Evolutionary conservation across 2,888 invertebrate genomes (phyloP).

Genomic region (Laothoe populi): DNA sequence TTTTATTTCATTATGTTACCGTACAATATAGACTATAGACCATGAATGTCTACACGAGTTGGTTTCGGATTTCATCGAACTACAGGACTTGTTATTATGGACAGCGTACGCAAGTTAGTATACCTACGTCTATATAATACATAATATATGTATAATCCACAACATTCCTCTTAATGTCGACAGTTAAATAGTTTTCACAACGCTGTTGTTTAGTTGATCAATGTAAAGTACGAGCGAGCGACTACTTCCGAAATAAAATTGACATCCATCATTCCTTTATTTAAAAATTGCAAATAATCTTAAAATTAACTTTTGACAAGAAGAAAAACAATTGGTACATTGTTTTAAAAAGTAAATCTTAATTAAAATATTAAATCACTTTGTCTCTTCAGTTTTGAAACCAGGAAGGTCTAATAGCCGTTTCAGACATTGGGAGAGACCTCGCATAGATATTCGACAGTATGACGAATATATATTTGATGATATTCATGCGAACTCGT

Average conservation of each 20-base stretch:
- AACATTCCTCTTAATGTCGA: constrained; percentile 12
- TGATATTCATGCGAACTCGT: too few relatives aligned
- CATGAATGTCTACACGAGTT: constrained; percentile 40
- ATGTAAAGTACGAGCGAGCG: constrained; percentile 15
- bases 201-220: neutral
- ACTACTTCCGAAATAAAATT: neutral
- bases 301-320: too few relatives aligned
- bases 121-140: constrained; percentile 8
- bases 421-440: too few relatives aligned
- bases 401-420: too few relatives aligned
- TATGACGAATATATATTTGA: too few relatives aligned
- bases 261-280: neutral
- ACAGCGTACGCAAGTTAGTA: constrained; percentile 22
- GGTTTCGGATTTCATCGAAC: constrained; percentile 65
- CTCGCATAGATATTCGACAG: too few relatives aligned
- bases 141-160: constrained; percentile 13
- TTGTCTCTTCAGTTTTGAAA: too few relatives aligned
- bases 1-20: too few relatives aligned
- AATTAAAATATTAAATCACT: too few relatives aligned
- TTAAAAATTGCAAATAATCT: neutral
- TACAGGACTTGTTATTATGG: constrained; percentile 39
- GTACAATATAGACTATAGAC: neutral
- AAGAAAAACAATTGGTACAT: too few relatives aligned
- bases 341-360: too few relatives aligned
- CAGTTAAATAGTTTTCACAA: constrained; percentile 8